Evolutionary conservation across 2,797 vertebrate genomes (phyloP).

Genomic region (Coracias cyanogaster): DNA sequence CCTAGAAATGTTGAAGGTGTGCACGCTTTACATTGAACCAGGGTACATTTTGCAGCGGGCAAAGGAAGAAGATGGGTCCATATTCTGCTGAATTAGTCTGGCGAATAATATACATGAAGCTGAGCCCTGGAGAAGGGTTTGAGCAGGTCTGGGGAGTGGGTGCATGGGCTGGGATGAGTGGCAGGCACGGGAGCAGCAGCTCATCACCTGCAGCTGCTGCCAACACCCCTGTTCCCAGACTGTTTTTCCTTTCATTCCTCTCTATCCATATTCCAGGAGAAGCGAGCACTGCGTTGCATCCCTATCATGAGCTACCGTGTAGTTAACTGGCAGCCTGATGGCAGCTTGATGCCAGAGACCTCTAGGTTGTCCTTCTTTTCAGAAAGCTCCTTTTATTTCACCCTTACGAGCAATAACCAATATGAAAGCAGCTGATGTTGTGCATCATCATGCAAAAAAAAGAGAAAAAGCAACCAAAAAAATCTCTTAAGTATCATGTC

Average conservation of each 20-base stretch:
- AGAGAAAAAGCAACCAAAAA: too few relatives aligned
- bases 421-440: rapidly evolving
- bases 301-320: neutral
- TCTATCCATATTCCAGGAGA: neutral
- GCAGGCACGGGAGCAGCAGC: neutral
- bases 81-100: neutral
- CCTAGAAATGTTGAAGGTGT: neutral
- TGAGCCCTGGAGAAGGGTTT: neutral
- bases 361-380: neutral
- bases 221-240: neutral
- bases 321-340: neutral
- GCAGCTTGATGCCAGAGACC: neutral
- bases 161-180: neutral
- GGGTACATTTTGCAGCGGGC: rapidly evolving
- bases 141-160: neutral
- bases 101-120: neutral
- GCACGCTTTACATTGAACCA: rapidly evolving
- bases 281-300: neutral
- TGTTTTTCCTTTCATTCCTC: neutral
- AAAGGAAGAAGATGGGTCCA: neutral
- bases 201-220: neutral
- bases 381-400: neutral
- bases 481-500: neutral
- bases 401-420: neutral
- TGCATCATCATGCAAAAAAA: too few relatives aligned